phyloP scores from a whole-genome alignment of 2,888 invertebrate genomes.

The Drosophila gaucha region DNA sequence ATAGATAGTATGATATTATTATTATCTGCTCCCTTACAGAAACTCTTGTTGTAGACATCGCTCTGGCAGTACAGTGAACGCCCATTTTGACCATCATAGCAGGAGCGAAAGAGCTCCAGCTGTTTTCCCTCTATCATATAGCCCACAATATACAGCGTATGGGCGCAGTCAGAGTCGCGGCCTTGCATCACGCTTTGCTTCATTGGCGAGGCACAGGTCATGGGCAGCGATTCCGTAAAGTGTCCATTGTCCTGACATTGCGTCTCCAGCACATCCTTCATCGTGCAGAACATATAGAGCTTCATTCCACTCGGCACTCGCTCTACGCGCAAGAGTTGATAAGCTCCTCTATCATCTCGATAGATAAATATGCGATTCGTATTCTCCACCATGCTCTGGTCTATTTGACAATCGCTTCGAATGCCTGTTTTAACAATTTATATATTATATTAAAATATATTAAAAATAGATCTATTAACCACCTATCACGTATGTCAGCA shows the following conservation, averaged over 20 bases:
- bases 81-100: slow-evolving; percentile 41
- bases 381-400: slow-evolving; percentile 26
- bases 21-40: too few relatives aligned
- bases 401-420: slow-evolving; percentile 31
- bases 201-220: slow-evolving; percentile 50
- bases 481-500: neutral
- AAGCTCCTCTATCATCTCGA: slow-evolving; percentile 37
- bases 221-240: slow-evolving; percentile 37
- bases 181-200: neutral
- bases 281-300: slow-evolving; percentile 51
- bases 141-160: slow-evolving; percentile 46
- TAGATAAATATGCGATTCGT: slow-evolving; percentile 61
- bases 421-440: neutral
- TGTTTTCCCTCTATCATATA: slow-evolving; percentile 30
- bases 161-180: slow-evolving; percentile 29
- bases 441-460: neutral
- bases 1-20: too few relatives aligned
- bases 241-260: slow-evolving; percentile 42
- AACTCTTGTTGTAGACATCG: slow-evolving; percentile 57
- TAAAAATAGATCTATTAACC: neutral
- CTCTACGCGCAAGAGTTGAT: slow-evolving; percentile 49
- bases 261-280: slow-evolving; percentile 35
- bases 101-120: slow-evolving; percentile 58
- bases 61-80: slow-evolving; percentile 53
- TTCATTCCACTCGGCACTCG: slow-evolving; percentile 43